Conservation (phyloP, 2,888 invertebrate species). For the Himalopsyche anomala region DNA sequence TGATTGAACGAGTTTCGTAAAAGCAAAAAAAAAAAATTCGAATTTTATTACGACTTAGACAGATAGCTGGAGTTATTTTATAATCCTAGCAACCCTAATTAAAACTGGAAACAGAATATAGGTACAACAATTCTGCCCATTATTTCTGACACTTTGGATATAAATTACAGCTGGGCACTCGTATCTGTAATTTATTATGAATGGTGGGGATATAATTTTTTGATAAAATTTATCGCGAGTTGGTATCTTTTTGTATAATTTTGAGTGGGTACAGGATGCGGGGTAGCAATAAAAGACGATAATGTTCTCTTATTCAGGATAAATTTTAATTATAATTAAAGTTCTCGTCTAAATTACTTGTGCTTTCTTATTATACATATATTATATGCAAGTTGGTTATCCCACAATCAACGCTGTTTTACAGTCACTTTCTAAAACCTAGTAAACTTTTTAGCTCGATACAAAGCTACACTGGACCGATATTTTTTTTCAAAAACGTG, state of each 20-base stretch:
- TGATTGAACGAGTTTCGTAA: slow-evolving; percentile 6
- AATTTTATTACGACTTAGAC: slow-evolving; percentile 36
- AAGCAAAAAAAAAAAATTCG: background rate
- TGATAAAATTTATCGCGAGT: slow-evolving; percentile 37
- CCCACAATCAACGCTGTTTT: too few species aligned
- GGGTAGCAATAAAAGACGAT: background rate
- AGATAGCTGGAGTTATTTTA: slow-evolving; percentile 33
- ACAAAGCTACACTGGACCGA: too few species aligned
- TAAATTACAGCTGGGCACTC: slow-evolving; percentile 15
- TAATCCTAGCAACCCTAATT: slow-evolving; percentile 38
- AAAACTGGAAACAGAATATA: slow-evolving; percentile 43
- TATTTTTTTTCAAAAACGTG: too few species aligned
- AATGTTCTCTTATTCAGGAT: background rate
- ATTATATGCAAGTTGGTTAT: too few species aligned
- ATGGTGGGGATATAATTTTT: slow-evolving; percentile 35
- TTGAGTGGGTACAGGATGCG: background rate
- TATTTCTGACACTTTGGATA: slow-evolving; percentile 40
- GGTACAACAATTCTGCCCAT: slow-evolving; percentile 38
- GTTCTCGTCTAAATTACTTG: background rate
- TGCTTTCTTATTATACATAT: background rate
- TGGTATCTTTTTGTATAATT: slow-evolving; percentile 28
- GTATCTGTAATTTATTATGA: slow-evolving; percentile 40
- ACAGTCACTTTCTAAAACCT: too few species aligned
- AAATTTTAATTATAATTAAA: slow-evolving; percentile 19
- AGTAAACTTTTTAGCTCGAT: too few species aligned